phyloP scores from a whole-genome alignment of 2,797 vertebrate species.

The Gadopsis bispinosus region DNA sequence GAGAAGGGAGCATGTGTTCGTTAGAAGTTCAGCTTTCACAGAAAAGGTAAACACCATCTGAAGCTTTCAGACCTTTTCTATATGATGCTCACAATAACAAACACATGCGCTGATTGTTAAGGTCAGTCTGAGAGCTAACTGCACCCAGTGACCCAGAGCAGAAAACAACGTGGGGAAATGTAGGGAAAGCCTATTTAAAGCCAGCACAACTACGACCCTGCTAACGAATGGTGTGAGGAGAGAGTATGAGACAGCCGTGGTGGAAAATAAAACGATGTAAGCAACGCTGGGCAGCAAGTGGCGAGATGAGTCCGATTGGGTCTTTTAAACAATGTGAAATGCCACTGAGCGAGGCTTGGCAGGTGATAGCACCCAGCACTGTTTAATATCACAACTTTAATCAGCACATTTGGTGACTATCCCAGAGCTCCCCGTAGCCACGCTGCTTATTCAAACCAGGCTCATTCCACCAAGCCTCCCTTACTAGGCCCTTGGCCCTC shows the following conservation, averaged over 20 bases:
- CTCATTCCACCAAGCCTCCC: conserved; percentile 73
- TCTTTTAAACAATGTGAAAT: conserved; percentile 80
- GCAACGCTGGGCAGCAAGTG: conserved; percentile 65
- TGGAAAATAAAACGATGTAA: conserved; percentile 52
- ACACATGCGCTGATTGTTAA: conserved; percentile 1
- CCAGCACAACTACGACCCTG: conserved; percentile 31
- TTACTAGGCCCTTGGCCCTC: conserved; percentile 72
- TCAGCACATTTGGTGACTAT: conserved; percentile 80
- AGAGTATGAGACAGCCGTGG: conserved; percentile 63
- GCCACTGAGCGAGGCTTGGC: conserved; percentile 78
- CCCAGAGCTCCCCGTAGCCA: conserved; percentile 76
- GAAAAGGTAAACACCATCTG: conserved; percentile 65
- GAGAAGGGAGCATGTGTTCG: conserved; percentile 70
- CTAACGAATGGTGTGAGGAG: conserved; percentile 55
- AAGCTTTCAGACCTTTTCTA: conserved; percentile 38
- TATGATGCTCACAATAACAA: conserved; percentile 42
- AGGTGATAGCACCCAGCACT: conserved; percentile 74
- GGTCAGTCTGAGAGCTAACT: conserved; percentile 17
- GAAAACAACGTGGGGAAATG: conserved; percentile 54
- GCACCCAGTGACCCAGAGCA: conserved; percentile 55
- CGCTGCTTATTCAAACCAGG: conserved; percentile 79
- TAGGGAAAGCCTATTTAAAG: conserved; percentile 70
- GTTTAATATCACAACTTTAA: conserved; percentile 84
- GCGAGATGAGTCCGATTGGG: conserved; percentile 67
- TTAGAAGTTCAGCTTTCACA: conserved; percentile 64